Conservation (phyloP, 1,140 invertebrate species). For the Lordiphosa stackelbergi region DNA sequence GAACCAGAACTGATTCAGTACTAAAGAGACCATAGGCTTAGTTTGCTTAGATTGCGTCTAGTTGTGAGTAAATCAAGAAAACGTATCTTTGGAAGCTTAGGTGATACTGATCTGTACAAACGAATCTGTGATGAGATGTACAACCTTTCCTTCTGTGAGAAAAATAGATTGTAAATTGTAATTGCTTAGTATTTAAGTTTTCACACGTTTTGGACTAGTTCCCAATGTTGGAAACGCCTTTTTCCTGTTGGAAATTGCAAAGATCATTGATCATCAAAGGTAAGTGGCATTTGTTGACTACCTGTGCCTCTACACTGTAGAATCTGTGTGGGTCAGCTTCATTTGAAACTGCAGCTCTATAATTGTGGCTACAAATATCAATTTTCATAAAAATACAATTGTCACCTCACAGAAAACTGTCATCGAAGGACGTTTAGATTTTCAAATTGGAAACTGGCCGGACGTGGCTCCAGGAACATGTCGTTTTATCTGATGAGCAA, state of each 20-base stretch:
- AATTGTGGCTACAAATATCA: conserved; percentile 58
- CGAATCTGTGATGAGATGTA: too few relatives aligned
- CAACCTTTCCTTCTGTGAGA: conserved; percentile 19
- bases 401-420: conserved; percentile 61
- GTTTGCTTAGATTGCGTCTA: too few relatives aligned
- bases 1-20: too few relatives aligned
- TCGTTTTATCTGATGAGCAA: conserved; percentile 59
- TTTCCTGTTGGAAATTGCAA: conserved; percentile 44
- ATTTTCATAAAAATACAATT: conserved; percentile 64
- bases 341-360: conserved; percentile 19
- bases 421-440: conserved; percentile 39
- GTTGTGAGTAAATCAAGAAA: too few relatives aligned
- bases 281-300: conserved; percentile 25
- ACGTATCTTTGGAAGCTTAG: too few relatives aligned
- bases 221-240: conserved; percentile 47
- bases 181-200: conserved; percentile 44
- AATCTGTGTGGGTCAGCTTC: conserved; percentile 56
- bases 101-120: too few relatives aligned
- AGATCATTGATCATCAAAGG: conserved; percentile 49
- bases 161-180: conserved; percentile 18
- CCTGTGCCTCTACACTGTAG: conserved; percentile 22
- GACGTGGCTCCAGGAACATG: conserved; percentile 10
- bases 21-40: too few relatives aligned
- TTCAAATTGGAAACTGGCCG: conserved; percentile 10
- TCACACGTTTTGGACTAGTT: conserved; percentile 66